Conservation (phyloP, 2,888 invertebrate genomes). For the Aphodius granarius region DNA sequence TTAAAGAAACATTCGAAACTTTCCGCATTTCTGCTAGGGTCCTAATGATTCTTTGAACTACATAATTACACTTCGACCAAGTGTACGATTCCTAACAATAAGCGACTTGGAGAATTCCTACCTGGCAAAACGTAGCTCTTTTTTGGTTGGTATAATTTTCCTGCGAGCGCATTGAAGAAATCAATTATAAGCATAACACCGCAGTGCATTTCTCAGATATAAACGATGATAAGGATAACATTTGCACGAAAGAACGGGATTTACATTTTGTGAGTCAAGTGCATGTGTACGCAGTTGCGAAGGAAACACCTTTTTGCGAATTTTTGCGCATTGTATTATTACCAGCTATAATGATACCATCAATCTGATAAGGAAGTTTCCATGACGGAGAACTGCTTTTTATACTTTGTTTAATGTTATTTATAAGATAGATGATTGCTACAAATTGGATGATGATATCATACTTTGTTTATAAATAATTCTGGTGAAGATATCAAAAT, state of each 20-base stretch:
- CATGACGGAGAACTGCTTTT: no score
- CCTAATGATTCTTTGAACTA: not conserved
- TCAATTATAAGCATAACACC: not conserved
- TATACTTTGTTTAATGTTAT: no score
- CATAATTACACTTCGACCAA: no score
- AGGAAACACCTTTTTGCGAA: not conserved
- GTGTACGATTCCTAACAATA: not conserved
- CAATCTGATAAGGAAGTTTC: not conserved
- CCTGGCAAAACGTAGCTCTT: not conserved
- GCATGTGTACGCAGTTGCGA: not conserved
- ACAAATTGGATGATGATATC: no score
- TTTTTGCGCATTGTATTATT: not conserved
- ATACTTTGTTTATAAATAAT: no score
- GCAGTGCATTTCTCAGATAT: not conserved
- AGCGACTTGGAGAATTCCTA: not conserved
- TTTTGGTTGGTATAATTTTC: not conserved
- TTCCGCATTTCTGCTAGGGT: not conserved
- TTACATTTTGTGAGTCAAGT: not conserved
- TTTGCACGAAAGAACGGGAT: not conserved
- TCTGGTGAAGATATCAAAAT: no score
- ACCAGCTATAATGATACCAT: not conserved
- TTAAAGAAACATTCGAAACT: not conserved
- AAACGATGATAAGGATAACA: not conserved
- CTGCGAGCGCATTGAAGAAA: not conserved
- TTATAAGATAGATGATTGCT: no score